Evolutionary conservation across 2,888 invertebrate genomes (phyloP), one percentile per base, ranked within the genome.

Genomic region (Acronicta leporina): DNA sequence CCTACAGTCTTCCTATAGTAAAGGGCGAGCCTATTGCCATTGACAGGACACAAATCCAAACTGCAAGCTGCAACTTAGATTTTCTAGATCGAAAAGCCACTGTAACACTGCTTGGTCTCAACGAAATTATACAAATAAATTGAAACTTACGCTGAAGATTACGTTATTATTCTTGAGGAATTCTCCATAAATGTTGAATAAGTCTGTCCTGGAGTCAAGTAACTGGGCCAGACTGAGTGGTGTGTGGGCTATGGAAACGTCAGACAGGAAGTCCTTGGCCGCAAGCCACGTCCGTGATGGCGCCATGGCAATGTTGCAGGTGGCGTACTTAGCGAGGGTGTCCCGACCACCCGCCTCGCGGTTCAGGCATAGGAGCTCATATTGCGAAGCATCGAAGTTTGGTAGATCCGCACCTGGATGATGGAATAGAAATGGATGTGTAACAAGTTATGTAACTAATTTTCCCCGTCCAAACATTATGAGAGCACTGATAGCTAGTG

Each of bases 121-220:
- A 33, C 33, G 11, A 33, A 33, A 33, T 11, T 2, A 33, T 33
- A 33, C 3, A 10, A 33, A 33, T 3, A 33, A 64, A 53, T 56
- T 5, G 15, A 38, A 30, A 91, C 94, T 91, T 74, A 94, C 94
- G 81, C 82, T 92, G 72, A 94, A 94, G 65, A 94, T 91, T 54
- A 94, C 88, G 57, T 94, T 92, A 70, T 94, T 92, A 59, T 94
- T 93, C 81, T 94, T 94, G 76, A 94, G 86, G 73, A 91, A 94
- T 63, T 94, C 92, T 30, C 97, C 97, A 76, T 96, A 97, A 50
- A 97, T 93, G 65, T 95, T 95, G 80, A 97, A 95, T 8, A 96
- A 87, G 71, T 96, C 96, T 0, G 95, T 95, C 65, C 94, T 93
- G 15, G 94, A 86, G 20, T 94, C 92, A 75, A 96, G 95, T 5